Percentiles rank a stretch among this genome's conserved stretches.
Conservation (phyloP, 2,888 invertebrate genomes). For the Isotomurus palustris region DNA sequence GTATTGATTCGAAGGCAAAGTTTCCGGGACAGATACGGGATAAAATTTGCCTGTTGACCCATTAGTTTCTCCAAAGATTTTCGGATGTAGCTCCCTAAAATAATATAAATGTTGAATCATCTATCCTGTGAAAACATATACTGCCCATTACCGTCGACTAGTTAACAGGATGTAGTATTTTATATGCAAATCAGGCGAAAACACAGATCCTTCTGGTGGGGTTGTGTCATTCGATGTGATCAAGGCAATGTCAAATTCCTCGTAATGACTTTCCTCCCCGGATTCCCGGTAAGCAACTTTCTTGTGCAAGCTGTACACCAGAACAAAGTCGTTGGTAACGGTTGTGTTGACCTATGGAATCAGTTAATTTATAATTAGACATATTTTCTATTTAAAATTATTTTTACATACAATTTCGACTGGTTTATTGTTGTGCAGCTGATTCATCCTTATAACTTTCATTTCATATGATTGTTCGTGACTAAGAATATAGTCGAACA, state of each 20-base stretch:
- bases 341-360: neutral
- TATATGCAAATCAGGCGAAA: constrained; percentile 53
- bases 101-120: neutral
- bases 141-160: constrained; percentile 55
- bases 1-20: constrained; percentile 7
- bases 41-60: constrained; percentile 63
- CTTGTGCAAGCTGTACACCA: constrained; percentile 60
- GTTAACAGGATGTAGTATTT: constrained; percentile 62
- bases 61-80: constrained; percentile 58
- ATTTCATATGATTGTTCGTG: constrained; percentile 65
- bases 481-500: constrained; percentile 65
- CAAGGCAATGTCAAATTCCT: constrained; percentile 65
- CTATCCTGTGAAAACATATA: constrained; percentile 11
- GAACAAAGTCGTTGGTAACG: constrained; percentile 57
- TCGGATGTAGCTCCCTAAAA: constrained; percentile 59
- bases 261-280: constrained; percentile 57
- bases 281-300: constrained; percentile 55
- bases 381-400: no score
- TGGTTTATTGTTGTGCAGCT: constrained; percentile 33
- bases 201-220: constrained; percentile 37
- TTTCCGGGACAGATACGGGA: constrained; percentile 52
- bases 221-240: constrained; percentile 58
- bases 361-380: no score
- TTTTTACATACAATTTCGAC: neutral
- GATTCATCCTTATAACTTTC: constrained; percentile 62